Evolutionary conservation across 2,888 invertebrate species (phyloP), one percentile per base, ranked within the genome.

Genomic region (Altica lythri): DNA sequence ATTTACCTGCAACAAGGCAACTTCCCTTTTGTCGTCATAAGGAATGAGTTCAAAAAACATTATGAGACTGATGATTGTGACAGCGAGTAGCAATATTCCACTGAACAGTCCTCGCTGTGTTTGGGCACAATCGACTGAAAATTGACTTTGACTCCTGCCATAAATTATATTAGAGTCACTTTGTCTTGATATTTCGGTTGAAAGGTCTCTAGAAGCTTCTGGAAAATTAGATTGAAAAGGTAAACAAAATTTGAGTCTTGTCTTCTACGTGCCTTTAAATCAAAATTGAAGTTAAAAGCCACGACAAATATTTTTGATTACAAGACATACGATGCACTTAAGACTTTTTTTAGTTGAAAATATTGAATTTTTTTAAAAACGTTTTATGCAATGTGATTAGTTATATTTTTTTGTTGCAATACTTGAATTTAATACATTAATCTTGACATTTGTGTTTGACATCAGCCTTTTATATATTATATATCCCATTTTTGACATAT

Each of bases 11-110:
- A 87, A 81, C 58, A 89, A 83, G 5, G 88, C 88, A 17, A 85
- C 79, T 73, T 82, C 77, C 50, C 83, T 80, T 56, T 84, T 85
- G 2, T 79, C 77, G 0, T 83, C 81, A 62, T 82, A 82, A 53
- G 81, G 82, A 53, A 86, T 86, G 35, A 94, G 78, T 5, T 92
- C 92, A 74, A 92, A 92, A 78, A 92, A 93, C 81, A 92, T 86
- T 47, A 94, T 91, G 57, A 93, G 83, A 22, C 88, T 86, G 69
- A 92, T 89, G 47, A 91, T 89, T 29, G 88, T 86, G 2, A 86
- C 81, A 1, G 87, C 86, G 2, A 89, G 79, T 9, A 86, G 80
- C 6, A 86, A 78, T 40, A 89, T 83, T 2, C 92, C 85, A 22
- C 81, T 80, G 68, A 85, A 86, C 71, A 94, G 82, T 61, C 93